phyloP scores from a whole-genome alignment of 2,888 invertebrate genomes.

The Pecten maximus region DNA sequence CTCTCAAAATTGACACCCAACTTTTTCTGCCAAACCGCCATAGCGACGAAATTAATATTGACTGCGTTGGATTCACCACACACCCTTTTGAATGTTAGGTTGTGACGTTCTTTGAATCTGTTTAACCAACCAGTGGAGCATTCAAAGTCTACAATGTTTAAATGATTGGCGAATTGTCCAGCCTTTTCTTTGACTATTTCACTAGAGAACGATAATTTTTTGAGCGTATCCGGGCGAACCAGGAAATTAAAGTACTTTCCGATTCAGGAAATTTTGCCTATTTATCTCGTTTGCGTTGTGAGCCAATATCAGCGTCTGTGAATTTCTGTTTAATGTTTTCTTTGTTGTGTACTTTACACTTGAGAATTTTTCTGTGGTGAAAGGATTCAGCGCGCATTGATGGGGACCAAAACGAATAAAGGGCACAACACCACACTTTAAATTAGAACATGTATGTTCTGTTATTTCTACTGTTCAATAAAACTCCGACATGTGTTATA shows the following conservation, averaged over 20 bases:
- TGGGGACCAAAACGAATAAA: too few relatives aligned
- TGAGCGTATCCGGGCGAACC: conserved; percentile 35
- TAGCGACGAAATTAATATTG: neutral
- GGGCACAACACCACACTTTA: too few relatives aligned
- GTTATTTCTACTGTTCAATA: too few relatives aligned
- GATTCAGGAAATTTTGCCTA: conserved; percentile 44
- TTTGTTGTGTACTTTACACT: too few relatives aligned
- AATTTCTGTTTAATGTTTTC: conserved; percentile 54
- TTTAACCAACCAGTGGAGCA: conserved; percentile 52
- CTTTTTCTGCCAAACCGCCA: conserved; percentile 45
- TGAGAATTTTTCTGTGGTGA: too few relatives aligned
- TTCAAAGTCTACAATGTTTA: conserved; percentile 49
- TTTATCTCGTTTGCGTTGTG: conserved; percentile 38
- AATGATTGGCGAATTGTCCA: conserved; percentile 41
- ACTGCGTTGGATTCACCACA: conserved; percentile 50
- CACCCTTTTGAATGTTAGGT: conserved; percentile 46
- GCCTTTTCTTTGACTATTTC: conserved; percentile 55
- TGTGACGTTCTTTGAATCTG: conserved; percentile 49
- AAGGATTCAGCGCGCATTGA: too few relatives aligned
- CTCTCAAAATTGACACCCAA: conserved; percentile 35
- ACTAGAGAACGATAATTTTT: conserved; percentile 49
- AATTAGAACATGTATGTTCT: too few relatives aligned
- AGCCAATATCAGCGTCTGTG: conserved; percentile 46
- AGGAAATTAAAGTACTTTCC: conserved; percentile 48
- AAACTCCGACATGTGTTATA: too few relatives aligned